phyloP scores from a whole-genome alignment of 2,888 invertebrate genomes.

The Choreutis nemorana region DNA sequence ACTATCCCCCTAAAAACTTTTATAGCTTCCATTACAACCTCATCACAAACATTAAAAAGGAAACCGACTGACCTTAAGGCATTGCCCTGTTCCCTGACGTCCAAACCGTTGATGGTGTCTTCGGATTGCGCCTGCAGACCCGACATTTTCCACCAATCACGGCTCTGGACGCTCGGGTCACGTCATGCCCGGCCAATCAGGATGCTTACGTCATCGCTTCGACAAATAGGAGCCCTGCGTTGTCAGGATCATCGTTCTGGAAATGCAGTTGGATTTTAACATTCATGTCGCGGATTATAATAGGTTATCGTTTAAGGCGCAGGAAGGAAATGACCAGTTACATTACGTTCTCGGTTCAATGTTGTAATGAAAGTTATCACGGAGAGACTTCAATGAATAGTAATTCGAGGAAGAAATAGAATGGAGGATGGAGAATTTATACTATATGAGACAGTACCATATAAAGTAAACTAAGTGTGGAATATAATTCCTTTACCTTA shows the following conservation, averaged over 20 bases:
- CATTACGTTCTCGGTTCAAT: too few species aligned
- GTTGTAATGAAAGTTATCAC: too few species aligned
- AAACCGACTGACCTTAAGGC: constrained; percentile 54
- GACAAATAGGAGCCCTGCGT: constrained; percentile 15
- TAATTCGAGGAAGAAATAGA: too few species aligned
- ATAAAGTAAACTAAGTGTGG: too few species aligned
- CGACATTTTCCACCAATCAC: constrained; percentile 49
- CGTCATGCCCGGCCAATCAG: constrained; percentile 31
- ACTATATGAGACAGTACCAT: too few species aligned
- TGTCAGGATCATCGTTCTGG: constrained; percentile 11
- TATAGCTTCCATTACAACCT: neutral
- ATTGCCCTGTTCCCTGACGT: constrained; percentile 55
- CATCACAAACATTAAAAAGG: too few species aligned
- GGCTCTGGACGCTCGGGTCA: constrained; percentile 18
- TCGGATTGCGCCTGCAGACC: constrained; percentile 50
- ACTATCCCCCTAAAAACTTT: neutral
- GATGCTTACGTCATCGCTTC: constrained; percentile 7
- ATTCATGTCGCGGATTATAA: too few species aligned
- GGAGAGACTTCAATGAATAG: too few species aligned
- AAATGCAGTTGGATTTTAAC: constrained; percentile 2
- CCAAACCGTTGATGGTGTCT: constrained; percentile 53
- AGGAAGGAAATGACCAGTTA: too few species aligned
- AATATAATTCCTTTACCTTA: too few species aligned
- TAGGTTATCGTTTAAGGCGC: too few species aligned
- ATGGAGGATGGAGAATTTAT: too few species aligned